Evolutionary conservation across 2,888 invertebrate genomes (phyloP).

Genomic region (Agrochola macilenta): DNA sequence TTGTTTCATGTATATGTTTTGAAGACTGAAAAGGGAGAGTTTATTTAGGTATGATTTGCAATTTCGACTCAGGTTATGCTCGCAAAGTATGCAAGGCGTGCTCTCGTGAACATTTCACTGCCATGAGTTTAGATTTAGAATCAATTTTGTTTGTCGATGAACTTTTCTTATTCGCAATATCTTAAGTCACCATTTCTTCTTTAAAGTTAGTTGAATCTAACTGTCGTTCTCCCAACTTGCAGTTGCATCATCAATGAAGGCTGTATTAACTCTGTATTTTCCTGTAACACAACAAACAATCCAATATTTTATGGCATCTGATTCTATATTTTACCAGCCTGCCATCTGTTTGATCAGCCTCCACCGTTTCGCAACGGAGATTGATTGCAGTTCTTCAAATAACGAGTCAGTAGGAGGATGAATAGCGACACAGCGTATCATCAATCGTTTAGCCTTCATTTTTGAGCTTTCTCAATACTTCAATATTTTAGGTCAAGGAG

Average conservation of each 20-base stretch:
- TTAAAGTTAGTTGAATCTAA: not conserved
- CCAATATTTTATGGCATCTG: not conserved
- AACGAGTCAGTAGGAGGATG: conserved; percentile 64
- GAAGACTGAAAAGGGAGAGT: conserved; percentile 31
- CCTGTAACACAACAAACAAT: not conserved
- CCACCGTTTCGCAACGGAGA: conserved; percentile 56
- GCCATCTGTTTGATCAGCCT: conserved; percentile 55
- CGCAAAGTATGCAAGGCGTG: not conserved
- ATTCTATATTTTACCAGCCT: conserved; percentile 27
- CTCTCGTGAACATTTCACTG: not conserved
- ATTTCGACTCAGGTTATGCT: conserved; percentile 3
- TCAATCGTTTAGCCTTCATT: conserved; percentile 63
- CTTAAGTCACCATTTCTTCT: not conserved
- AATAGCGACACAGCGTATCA: conserved; percentile 58
- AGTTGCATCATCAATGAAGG: not conserved
- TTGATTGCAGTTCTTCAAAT: conserved; percentile 58
- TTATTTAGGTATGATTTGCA: conserved; percentile 29
- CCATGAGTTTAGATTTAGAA: not conserved
- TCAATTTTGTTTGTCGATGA: not conserved
- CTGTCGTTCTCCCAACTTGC: not conserved
- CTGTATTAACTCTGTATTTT: not conserved
- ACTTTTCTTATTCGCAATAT: not conserved
- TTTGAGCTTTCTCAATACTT: conserved; percentile 58
- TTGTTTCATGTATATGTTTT: conserved; percentile 31
- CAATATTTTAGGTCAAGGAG: conserved; percentile 59